phyloP scores from a whole-genome alignment of 2,888 invertebrate species.

The Amblyjoppa proteus region DNA sequence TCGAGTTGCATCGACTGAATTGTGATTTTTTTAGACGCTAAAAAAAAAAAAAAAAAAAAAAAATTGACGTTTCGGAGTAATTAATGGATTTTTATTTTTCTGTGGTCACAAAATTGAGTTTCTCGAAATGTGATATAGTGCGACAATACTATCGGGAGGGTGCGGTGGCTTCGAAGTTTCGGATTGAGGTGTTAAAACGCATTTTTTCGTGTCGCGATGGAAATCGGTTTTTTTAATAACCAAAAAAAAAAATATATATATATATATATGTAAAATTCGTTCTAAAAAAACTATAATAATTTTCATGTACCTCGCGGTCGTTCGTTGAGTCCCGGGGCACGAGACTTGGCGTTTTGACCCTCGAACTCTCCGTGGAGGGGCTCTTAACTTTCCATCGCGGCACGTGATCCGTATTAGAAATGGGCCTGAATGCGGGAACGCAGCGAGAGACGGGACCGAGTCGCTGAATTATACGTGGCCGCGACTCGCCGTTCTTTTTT shows the following conservation, averaged over 20 bases:
- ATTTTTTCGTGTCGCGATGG: background rate
- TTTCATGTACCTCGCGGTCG: background rate
- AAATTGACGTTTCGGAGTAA: background rate
- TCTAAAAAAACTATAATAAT: background rate
- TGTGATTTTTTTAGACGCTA: background rate
- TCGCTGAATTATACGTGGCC: constrained; percentile 43
- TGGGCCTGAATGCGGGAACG: constrained; percentile 19
- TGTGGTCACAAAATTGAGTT: background rate
- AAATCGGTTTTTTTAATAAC: background rate
- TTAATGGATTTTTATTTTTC: background rate
- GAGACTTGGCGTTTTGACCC: constrained; percentile 47
- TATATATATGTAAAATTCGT: no score
- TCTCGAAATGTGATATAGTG: constrained; percentile 7
- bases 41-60: background rate
- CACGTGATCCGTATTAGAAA: constrained; percentile 64
- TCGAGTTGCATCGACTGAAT: background rate
- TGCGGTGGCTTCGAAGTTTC: constrained; percentile 5
- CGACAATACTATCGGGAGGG: background rate
- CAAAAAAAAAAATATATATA: background rate
- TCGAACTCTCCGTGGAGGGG: constrained; percentile 49
- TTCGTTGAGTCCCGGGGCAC: constrained; percentile 27
- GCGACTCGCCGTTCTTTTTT: constrained; percentile 25
- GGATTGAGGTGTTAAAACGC: background rate
- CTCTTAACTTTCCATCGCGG: constrained; percentile 59
- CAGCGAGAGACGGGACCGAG: constrained; percentile 7